A percentile compares a stretch with the other conserved stretches of the same genome.
These are phyloP conservation scores for Ephestia elutella DNA, from an alignment of 1,140 invertebrate species.

Conservation along the genomic window DNA sequence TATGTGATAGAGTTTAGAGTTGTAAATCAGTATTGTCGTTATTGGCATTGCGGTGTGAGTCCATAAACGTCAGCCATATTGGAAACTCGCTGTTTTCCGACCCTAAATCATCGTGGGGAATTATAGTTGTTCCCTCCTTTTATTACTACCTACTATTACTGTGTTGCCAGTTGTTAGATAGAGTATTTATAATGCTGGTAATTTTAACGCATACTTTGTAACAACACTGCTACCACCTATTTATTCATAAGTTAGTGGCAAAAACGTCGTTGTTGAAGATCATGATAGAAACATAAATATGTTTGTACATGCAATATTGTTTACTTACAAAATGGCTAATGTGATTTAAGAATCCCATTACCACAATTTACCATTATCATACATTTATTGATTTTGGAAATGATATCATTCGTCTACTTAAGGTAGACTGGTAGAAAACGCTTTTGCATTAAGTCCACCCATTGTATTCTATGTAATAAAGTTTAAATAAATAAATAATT, in stretches of 20 bases:
- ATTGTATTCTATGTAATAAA: too few relatives aligned
- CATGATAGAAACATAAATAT: too few relatives aligned
- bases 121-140: constrained; percentile 27
- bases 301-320: too few relatives aligned
- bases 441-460: too few relatives aligned
- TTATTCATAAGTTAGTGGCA: background rate
- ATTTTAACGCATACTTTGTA: constrained; percentile 18
- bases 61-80: constrained; percentile 25
- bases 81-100: constrained; percentile 26
- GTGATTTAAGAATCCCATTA: too few relatives aligned
- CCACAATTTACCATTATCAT: too few relatives aligned
- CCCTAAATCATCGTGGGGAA: constrained; percentile 33
- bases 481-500: too few relatives aligned
- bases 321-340: too few relatives aligned
- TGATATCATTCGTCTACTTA: too few relatives aligned
- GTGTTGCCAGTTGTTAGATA: constrained; percentile 25
- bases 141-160: constrained; percentile 27
- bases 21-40: background rate
- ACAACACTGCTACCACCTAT: background rate
- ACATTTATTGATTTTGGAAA: too few relatives aligned
- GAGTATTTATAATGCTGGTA: constrained; percentile 15
- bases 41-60: constrained; percentile 7
- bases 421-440: too few relatives aligned
- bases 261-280: background rate
- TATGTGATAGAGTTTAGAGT: background rate